Conservation (phyloP, 1,140 invertebrate genomes). For the Tetragnatha versicolor region DNA sequence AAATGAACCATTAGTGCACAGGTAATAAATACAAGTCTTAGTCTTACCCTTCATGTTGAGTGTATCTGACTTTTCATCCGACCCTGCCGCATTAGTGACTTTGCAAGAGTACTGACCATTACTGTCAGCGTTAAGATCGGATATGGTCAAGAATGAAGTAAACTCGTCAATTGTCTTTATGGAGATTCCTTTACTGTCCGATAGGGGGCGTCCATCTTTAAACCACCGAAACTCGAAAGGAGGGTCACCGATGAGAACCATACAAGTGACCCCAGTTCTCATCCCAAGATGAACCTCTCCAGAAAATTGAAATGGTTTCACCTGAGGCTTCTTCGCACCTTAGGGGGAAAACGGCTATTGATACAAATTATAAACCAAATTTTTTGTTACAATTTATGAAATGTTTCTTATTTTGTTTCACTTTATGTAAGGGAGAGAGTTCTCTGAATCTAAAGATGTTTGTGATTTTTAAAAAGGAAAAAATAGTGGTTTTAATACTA, state of each 20-base stretch:
- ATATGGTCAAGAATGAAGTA: constrained; percentile 61
- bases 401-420: no score
- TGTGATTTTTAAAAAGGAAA: no score
- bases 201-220: constrained; percentile 47
- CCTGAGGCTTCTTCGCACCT: no score
- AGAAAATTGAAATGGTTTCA: constrained; percentile 55
- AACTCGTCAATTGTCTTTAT: constrained; percentile 52
- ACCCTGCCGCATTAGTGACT: constrained; percentile 44
- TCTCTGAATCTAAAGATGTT: no score
- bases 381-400: no score
- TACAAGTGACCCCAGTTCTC: constrained; percentile 68
- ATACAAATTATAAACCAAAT: no score
- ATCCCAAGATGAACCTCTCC: constrained; percentile 73
- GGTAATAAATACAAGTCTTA: background rate
- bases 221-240: constrained; percentile 57
- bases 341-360: no score
- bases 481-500: no score
- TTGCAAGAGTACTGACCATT: constrained; percentile 58
- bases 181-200: background rate
- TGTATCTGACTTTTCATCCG: background rate
- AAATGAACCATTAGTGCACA: no score
- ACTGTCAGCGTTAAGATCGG: constrained; percentile 30
- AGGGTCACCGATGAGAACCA: constrained; percentile 56
- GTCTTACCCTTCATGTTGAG: constrained; percentile 13
- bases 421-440: no score